Conservation (phyloP, 1,140 invertebrate genomes). For the Drosophila burlai region DNA sequence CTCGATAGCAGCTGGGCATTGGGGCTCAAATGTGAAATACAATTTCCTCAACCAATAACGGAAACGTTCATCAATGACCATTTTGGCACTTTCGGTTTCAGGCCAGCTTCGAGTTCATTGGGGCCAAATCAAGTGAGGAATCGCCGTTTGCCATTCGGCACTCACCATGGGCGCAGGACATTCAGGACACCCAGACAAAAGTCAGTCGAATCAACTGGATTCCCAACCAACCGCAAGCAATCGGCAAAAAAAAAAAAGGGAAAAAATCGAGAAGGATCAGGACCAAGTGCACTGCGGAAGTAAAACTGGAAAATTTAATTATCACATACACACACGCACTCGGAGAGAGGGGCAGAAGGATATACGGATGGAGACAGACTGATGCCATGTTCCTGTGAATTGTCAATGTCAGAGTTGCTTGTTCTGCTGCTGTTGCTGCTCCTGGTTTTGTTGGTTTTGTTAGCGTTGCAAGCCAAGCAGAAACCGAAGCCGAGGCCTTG, state of each 20-base stretch:
- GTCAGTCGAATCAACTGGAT: constrained; percentile 52
- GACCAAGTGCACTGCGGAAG: constrained; percentile 58
- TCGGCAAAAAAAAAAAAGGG: constrained; percentile 12
- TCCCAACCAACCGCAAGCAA: constrained; percentile 42
- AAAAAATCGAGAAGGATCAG: constrained; percentile 17
- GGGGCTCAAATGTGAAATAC: constrained; percentile 52
- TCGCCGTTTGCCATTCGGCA: constrained; percentile 11
- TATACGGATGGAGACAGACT: constrained; percentile 38
- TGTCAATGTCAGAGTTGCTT: constrained; percentile 70
- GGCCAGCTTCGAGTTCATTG: constrained; percentile 59
- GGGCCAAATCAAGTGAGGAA: constrained; percentile 61
- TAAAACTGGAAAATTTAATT: constrained; percentile 76
- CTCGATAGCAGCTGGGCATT: constrained; percentile 33
- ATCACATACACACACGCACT: constrained; percentile 56
- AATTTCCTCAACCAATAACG: constrained; percentile 69
- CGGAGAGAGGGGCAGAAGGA: not conserved
- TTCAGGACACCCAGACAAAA: constrained; percentile 28
- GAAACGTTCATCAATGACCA: constrained; percentile 73
- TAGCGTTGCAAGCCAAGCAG: constrained; percentile 52
- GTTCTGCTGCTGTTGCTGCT: constrained; percentile 22
- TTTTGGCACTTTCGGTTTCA: constrained; percentile 72
- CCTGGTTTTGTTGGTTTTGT: constrained; percentile 55
- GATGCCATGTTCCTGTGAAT: constrained; percentile 68
- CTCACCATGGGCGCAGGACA: constrained; percentile 12
- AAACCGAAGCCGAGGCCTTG: constrained; percentile 39